Base-by-base conservation (phyloP, 2,888 invertebrate species). In the Parochlus steinenii region DNA sequence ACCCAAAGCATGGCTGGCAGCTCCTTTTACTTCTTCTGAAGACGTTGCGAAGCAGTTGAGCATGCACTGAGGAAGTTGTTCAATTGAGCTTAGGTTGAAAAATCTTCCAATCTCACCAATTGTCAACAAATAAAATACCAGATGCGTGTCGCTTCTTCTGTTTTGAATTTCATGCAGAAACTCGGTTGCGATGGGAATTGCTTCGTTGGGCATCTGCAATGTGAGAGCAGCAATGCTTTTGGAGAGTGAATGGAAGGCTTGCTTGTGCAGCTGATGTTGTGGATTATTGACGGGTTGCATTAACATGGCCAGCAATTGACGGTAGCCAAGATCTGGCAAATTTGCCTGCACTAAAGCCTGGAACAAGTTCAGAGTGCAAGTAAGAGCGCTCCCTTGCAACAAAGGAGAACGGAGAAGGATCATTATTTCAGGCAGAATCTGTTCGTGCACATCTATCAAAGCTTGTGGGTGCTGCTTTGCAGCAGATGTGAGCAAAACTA, bases 101-200 rank as follows among this genome's bases (percentile, higher is more conserved):
- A 89, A 83, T 43, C 87, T 69, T 5, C 98, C 98, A 47, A 98
- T 92, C 68, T 98, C 98, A 0, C 97, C 98, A 44, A 98, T 77
- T 15, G 95, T 86, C 19, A 97, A 65, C 39, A 98, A 63, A 16
- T 92, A 83, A 63, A 98, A 95, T 48, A 95, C 79, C 49, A 85
- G 79, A 45, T 89, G 81, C 2, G 80, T 72, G 54, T 89, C 87
- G 39, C 65, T 67, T 39, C 71, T 63, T 30, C 72, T 71, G 43
- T 65, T 69, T 47, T 76, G 71, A 11, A 82, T 72, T 52, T 85
- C 82, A 40, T 69, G 67, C 43, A 83, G 68, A 45, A 75, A 69
- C 47, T 71, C 65, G 27, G 67, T 67, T 14, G 77, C 74, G 38
- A 74, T 65, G 11, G 68, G 65, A 15, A 74, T 59, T 3, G 80